These are phyloP conservation scores for Gerris lacustris DNA, from an alignment of 2,888 invertebrate genomes.

Conservation along the genomic window DNA sequence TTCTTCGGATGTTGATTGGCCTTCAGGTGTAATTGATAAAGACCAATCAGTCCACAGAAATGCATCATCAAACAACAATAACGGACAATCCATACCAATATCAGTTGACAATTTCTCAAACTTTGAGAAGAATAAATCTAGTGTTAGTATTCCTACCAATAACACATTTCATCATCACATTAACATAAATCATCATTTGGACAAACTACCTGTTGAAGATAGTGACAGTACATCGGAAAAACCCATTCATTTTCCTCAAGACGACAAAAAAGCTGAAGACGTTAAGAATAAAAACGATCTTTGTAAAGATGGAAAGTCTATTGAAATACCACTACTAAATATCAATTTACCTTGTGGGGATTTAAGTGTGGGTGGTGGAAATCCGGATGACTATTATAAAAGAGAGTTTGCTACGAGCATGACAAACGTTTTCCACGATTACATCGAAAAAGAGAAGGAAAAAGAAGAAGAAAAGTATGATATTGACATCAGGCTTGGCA, in stretches of 20 bases:
- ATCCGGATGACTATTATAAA: background rate
- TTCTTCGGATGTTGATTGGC: too few relatives aligned
- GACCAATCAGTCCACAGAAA: too few relatives aligned
- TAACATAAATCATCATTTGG: too few relatives aligned
- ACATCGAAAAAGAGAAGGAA: background rate
- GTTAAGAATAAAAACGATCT: background rate
- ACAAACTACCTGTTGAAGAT: too few relatives aligned
- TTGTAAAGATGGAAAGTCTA: background rate
- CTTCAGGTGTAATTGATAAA: too few relatives aligned
- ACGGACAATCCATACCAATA: too few relatives aligned
- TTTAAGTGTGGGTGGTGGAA: background rate
- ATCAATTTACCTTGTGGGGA: background rate
- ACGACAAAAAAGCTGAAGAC: background rate
- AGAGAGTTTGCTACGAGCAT: background rate
- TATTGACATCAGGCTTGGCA: background rate
- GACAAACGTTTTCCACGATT: background rate
- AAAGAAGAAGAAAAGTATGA: background rate
- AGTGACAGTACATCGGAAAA: too few relatives aligned
- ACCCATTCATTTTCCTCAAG: background rate
- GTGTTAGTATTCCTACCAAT: too few relatives aligned
- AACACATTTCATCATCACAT: too few relatives aligned
- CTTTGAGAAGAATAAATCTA: too few relatives aligned
- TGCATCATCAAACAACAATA: too few relatives aligned
- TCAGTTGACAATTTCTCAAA: too few relatives aligned
- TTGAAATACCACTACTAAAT: background rate